phyloP scores from a whole-genome alignment of 2,797 vertebrate genomes.

The Gadopsis marmoratus region DNA sequence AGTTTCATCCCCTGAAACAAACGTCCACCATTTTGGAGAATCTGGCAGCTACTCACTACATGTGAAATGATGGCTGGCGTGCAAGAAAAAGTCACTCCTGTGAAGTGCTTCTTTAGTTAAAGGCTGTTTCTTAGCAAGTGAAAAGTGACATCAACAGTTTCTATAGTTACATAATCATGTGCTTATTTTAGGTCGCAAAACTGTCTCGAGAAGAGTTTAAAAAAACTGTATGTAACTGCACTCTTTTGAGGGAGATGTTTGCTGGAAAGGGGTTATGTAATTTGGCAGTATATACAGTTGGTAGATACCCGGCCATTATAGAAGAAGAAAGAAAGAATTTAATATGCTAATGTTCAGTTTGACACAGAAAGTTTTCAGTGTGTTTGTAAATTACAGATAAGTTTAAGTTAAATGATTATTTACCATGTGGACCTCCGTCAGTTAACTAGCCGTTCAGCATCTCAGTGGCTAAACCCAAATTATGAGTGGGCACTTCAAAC shows the following conservation, averaged over 20 bases:
- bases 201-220: neutral
- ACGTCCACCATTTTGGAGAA: constrained; percentile 28
- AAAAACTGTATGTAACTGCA: neutral
- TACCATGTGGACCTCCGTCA: neutral
- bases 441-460: neutral
- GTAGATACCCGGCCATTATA: neutral
- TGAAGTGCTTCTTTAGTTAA: neutral
- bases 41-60: neutral
- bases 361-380: neutral
- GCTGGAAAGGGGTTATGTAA: neutral
- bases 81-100: neutral
- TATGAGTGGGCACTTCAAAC: neutral
- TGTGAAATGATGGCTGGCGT: constrained; percentile 2
- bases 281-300: neutral
- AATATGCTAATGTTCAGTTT: neutral
- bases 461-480: neutral
- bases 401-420: neutral
- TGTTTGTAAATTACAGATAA: neutral
- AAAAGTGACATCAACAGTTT: neutral
- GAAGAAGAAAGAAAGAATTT: neutral
- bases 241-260: neutral
- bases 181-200: neutral
- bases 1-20: neutral
- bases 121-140: neutral
- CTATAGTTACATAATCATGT: neutral